These are phyloP conservation scores for Neoarius graeffei DNA, from an alignment of 2,113 vertebrate species.

Conservation along the genomic window DNA sequence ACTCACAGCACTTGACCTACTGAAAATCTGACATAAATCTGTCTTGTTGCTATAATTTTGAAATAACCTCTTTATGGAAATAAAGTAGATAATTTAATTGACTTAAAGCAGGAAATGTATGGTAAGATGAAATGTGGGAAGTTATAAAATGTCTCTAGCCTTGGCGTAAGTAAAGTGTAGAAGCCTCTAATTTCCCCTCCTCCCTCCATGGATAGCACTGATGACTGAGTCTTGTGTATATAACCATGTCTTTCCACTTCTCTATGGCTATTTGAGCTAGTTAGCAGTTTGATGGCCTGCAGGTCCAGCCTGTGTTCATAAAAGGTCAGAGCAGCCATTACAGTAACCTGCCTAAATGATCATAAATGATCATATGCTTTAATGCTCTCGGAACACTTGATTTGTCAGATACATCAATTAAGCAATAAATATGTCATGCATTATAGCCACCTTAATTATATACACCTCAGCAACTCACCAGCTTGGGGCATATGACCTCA, in stretches of 20 bases:
- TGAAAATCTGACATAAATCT: not conserved
- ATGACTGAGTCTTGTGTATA: conserved; percentile 30
- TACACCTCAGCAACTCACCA: conserved; percentile 43
- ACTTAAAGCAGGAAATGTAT: not conserved
- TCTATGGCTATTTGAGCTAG: conserved; percentile 48
- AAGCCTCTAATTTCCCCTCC: not conserved
- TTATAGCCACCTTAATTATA: conserved; percentile 47
- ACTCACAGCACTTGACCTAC: not conserved
- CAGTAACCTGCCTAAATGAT: conserved; percentile 45
- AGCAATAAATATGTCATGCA: conserved; percentile 57
- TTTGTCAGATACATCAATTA: conserved; percentile 57
- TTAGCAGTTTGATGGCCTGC: conserved; percentile 49
- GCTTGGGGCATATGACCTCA: conserved; percentile 48
- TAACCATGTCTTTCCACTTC: conserved; percentile 39
- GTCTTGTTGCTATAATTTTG: not conserved
- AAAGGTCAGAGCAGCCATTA: conserved; percentile 62
- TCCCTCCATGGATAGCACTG: not conserved
- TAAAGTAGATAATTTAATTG: not conserved
- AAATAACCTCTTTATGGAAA: not conserved
- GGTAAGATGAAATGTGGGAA: not conserved
- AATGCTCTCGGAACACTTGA: conserved; percentile 57
- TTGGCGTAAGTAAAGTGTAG: not conserved
- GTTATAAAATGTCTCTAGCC: not conserved
- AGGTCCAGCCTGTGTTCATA: conserved; percentile 47
- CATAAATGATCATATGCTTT: conserved; percentile 58